Percentiles rank a stretch among this genome's conserved stretches.
Conservation (phyloP, 2,113 vertebrate species). For the Grammomys surdaster region DNA sequence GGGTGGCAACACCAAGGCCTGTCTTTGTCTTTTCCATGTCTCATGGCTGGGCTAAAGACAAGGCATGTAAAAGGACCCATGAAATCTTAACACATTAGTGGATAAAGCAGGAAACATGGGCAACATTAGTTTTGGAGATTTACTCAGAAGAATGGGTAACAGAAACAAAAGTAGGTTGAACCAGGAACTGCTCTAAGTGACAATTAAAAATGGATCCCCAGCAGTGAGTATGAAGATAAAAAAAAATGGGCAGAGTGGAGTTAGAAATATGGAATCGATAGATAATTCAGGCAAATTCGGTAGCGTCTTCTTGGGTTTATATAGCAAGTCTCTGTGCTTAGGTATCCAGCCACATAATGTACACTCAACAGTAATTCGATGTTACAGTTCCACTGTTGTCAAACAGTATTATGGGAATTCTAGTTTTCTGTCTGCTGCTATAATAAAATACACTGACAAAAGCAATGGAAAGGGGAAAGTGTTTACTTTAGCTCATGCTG, state of each 20-base stretch:
- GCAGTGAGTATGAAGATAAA: not conserved
- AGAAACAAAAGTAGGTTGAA: not conserved
- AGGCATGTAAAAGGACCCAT: not conserved
- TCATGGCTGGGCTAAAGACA: not conserved
- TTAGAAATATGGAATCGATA: not conserved
- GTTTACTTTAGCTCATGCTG: not conserved
- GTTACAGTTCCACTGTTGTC: not conserved
- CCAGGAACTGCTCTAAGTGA: not conserved
- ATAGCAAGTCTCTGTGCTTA: not conserved
- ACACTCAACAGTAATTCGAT: not conserved
- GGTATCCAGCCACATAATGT: not conserved
- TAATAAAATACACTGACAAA: not conserved
- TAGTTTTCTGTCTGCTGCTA: not conserved
- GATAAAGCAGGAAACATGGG: not conserved
- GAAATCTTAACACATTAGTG: not conserved
- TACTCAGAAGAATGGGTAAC: not conserved
- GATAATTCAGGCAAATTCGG: rapidly evolving
- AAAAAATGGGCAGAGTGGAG: not conserved
- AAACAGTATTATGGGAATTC: not conserved
- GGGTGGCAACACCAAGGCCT: not conserved
- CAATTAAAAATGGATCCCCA: not conserved
- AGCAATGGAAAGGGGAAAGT: not conserved
- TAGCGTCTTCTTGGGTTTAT: not conserved
- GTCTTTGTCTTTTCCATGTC: not conserved
- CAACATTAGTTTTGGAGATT: not conserved